Evolutionary conservation across 53 echinoderm and acorn worm genomes (phyloP).

Genomic region (Arbacia lixula): DNA sequence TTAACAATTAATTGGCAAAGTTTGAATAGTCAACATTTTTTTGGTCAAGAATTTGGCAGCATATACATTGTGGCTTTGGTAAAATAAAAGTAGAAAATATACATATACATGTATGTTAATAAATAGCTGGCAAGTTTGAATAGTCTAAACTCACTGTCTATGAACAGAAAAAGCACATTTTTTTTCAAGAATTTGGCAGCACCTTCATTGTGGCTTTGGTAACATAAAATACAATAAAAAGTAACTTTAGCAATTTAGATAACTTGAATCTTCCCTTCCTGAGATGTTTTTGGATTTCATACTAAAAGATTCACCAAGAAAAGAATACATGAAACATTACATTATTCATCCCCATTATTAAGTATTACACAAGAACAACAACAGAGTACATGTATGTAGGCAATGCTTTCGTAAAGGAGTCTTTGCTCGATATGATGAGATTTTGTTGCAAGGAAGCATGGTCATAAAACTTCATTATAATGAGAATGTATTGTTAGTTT

Average conservation of each 20-base stretch:
- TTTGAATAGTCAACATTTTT: conserved; percentile 27
- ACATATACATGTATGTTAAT: conserved; percentile 18
- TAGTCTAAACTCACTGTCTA: conserved; percentile 14
- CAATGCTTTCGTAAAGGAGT: conserved; percentile 28
- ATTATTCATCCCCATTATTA: conserved; percentile 30
- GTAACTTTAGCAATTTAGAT: conserved; percentile 6
- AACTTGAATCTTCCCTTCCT: conserved; percentile 21
- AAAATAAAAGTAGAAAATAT: conserved; percentile 27
- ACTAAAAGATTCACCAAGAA: conserved; percentile 11
- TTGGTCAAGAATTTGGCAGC: conserved; percentile 24
- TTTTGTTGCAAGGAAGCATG: no score
- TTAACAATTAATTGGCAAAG: conserved; percentile 15
- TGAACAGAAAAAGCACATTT: conserved; percentile 27
- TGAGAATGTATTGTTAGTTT: no score
- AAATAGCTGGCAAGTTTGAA: conserved; percentile 17
- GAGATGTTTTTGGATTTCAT: conserved; percentile 24
- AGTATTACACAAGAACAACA: conserved; percentile 19
- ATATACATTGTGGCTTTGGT: conserved; percentile 23
- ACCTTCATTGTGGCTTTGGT: conserved; percentile 30
- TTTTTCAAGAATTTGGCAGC: conserved; percentile 24
- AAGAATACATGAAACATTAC: conserved; percentile 30
- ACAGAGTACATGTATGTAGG: conserved; percentile 21
- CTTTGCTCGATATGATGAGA: conserved; percentile 22
- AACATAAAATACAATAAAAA: conserved; percentile 27
- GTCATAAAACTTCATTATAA: no score